These are phyloP conservation scores for Canis aureus DNA, from an alignment of 2,113 vertebrate species.

Conservation along the genomic window DNA sequence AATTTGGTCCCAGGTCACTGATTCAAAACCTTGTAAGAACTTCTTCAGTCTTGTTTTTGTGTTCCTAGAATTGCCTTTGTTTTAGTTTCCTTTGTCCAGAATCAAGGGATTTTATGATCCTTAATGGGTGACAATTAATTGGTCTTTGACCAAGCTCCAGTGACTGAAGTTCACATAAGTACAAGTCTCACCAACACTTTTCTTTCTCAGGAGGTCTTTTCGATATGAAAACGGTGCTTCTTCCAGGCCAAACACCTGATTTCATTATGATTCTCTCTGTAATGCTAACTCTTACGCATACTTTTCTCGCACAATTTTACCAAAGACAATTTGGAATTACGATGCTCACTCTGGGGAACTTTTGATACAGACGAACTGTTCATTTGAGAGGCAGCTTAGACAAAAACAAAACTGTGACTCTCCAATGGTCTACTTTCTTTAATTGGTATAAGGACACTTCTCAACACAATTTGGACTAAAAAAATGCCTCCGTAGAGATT, in stretches of 20 bases:
- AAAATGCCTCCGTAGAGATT: neutral
- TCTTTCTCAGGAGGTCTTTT: neutral
- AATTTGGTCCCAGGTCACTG: neutral
- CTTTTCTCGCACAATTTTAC: constrained; percentile 32
- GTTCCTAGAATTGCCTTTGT: neutral
- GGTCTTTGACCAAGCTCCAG: neutral
- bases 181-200: neutral
- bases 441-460: neutral
- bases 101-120: neutral
- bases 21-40: neutral
- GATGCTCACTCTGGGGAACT: neutral
- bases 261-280: neutral
- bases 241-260: neutral
- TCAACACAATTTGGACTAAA: neutral
- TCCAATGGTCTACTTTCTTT: neutral
- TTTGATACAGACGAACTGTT: neutral
- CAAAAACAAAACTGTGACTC: neutral
- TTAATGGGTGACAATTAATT: neutral
- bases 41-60: neutral
- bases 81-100: neutral
- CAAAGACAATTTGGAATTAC: neutral
- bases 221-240: neutral
- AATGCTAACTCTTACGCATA: neutral
- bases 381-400: neutral
- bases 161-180: neutral